phyloP scores from a whole-genome alignment of 1,140 invertebrate species.

The Diabrotica undecimpunctata region DNA sequence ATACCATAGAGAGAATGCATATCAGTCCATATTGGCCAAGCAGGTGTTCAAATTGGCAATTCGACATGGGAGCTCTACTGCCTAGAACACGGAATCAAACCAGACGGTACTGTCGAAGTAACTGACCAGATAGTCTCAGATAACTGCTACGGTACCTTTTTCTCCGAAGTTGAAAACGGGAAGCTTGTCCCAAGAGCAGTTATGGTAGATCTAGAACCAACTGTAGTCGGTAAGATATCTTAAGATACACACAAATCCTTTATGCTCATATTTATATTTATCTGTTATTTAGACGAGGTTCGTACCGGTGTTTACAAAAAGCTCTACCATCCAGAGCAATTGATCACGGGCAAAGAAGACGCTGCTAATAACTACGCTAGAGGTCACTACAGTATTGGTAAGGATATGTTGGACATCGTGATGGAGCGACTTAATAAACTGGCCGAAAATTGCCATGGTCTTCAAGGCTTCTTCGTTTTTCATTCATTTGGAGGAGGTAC shows the following conservation, averaged over 20 bases:
- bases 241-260: neutral
- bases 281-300: conserved; percentile 59
- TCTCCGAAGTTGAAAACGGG: conserved; percentile 60
- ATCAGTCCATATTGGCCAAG: conserved; percentile 79
- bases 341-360: conserved; percentile 81
- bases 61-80: conserved; percentile 80
- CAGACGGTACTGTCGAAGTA: conserved; percentile 59
- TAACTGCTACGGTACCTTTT: conserved; percentile 57
- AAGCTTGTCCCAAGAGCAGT: conserved; percentile 74
- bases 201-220: conserved; percentile 78
- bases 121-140: conserved; percentile 43
- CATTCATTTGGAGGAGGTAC: conserved; percentile 89
- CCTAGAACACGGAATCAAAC: conserved; percentile 75
- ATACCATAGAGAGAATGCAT: conserved; percentile 60
- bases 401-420: conserved; percentile 63
- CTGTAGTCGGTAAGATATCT: conserved; percentile 55
- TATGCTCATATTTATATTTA: neutral
- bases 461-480: conserved; percentile 77
- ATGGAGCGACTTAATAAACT: conserved; percentile 55
- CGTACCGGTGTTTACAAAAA: conserved; percentile 67
- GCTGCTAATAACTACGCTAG: conserved; percentile 83
- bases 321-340: conserved; percentile 72
- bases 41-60: conserved; percentile 84
- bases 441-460: conserved; percentile 59
- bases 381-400: conserved; percentile 80